Conservation (phyloP, 2,888 invertebrate genomes). For the Sphaerophoria rueppellii region DNA sequence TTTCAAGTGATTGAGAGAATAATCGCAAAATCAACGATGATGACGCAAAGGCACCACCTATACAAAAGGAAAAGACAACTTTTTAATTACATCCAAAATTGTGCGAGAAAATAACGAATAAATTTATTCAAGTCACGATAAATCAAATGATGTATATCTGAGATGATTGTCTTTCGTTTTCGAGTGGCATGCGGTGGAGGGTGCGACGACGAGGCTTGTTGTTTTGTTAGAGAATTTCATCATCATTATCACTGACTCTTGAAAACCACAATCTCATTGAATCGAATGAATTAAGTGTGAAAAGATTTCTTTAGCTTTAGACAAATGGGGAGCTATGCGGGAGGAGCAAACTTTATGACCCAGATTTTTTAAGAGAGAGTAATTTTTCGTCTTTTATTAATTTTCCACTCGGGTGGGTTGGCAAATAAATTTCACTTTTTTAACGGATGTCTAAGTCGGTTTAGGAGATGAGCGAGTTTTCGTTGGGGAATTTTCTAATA, state of each 20-base stretch:
- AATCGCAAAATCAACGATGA: neutral
- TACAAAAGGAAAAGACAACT: constrained; percentile 1
- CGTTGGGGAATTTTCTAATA: too few relatives aligned
- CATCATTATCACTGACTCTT: neutral
- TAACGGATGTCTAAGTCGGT: too few relatives aligned
- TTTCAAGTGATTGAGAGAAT: neutral
- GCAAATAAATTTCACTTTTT: neutral
- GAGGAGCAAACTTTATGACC: constrained; percentile 3
- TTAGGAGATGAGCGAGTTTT: too few relatives aligned
- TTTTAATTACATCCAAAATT: constrained; percentile 21
- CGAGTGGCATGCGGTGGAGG: neutral
- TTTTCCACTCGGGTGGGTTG: constrained; percentile 6
- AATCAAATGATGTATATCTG: constrained; percentile 14
- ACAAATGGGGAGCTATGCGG: neutral
- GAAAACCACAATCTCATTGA: neutral
- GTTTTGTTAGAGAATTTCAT: neutral
- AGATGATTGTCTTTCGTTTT: neutral
- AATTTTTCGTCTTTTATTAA: constrained; percentile 11
- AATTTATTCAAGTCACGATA: constrained; percentile 34
- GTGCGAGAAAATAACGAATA: constrained; percentile 1
- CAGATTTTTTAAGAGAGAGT: neutral
- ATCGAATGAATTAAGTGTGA: constrained; percentile 8
- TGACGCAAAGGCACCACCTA: neutral
- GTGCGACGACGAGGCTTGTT: neutral
- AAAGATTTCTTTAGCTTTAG: constrained; percentile 5